phyloP scores from a whole-genome alignment of 2,888 invertebrate genomes.

The Scaptomyza parva region DNA sequence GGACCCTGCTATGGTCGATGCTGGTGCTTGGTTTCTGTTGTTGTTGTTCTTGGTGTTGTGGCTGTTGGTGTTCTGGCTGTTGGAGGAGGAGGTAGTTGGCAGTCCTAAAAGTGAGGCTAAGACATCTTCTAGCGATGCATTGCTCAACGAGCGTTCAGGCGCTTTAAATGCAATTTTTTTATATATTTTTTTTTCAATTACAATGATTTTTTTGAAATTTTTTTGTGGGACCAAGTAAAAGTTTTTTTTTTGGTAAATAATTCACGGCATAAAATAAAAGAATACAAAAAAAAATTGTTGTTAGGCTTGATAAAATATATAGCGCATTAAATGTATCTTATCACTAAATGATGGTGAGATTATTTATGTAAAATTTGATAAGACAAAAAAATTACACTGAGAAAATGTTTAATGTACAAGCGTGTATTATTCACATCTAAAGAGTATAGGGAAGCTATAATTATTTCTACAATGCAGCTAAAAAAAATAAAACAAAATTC shows the following conservation, averaged over 20 bases:
- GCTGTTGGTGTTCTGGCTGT: slow-evolving; percentile 59
- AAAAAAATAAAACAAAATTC: slow-evolving; percentile 5
- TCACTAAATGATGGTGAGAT: slow-evolving; percentile 23
- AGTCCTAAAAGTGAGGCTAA: slow-evolving; percentile 95
- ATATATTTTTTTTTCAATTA: slow-evolving; percentile 6
- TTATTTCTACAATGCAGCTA: slow-evolving; percentile 10
- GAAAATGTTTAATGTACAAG: slow-evolving; percentile 61
- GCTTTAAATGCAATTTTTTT: slow-evolving; percentile 55
- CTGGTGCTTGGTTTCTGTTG: slow-evolving; percentile 51
- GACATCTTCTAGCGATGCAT: slow-evolving; percentile 96
- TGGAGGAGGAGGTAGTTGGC: slow-evolving; percentile 86
- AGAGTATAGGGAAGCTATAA: slow-evolving; percentile 11
- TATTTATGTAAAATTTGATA: slow-evolving; percentile 8
- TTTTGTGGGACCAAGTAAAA: slow-evolving; percentile 32
- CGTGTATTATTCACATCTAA: slow-evolving; percentile 15
- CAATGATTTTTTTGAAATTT: slow-evolving; percentile 16
- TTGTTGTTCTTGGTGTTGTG: slow-evolving; percentile 43
- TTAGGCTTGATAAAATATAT: slow-evolving; percentile 58
- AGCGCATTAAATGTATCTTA: slow-evolving; percentile 56
- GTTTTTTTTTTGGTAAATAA: slow-evolving; percentile 21
- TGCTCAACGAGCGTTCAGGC: slow-evolving; percentile 89
- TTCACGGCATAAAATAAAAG: slow-evolving; percentile 55
- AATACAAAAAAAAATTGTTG: slow-evolving; percentile 62
- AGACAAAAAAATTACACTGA: slow-evolving; percentile 66
- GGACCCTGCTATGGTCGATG: slow-evolving; percentile 84